phyloP scores from a whole-genome alignment of 1,140 invertebrate genomes.

The Ridgeia piscesae region DNA sequence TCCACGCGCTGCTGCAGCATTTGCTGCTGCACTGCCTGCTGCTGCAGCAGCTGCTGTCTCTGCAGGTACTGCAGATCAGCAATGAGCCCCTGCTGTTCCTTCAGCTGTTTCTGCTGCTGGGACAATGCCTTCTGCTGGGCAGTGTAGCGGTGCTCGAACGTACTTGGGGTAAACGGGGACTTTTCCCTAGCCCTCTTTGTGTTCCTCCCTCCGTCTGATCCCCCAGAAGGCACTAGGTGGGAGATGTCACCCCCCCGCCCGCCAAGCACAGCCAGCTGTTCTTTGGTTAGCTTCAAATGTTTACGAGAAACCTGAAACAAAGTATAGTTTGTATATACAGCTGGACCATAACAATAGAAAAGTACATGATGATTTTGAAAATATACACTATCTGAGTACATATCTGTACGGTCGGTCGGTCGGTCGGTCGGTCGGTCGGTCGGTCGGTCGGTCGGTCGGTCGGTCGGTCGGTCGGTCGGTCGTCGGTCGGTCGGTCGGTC shows the following conservation, averaged over 20 bases:
- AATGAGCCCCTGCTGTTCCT: constrained; percentile 53
- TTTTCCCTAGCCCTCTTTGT: constrained; percentile 31
- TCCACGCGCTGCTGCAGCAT: constrained; percentile 22
- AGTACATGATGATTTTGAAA: too few species aligned
- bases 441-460: too few species aligned
- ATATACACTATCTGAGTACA: too few species aligned
- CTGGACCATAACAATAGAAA: too few species aligned
- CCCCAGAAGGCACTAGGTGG: background rate
- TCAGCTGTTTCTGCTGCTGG: constrained; percentile 49
- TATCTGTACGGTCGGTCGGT: too few species aligned
- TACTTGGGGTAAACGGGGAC: constrained; percentile 43
- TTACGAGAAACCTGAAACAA: constrained; percentile 38
- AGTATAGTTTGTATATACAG: background rate
- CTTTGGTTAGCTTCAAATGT: constrained; percentile 45
- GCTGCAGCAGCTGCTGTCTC: constrained; percentile 38
- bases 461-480: too few species aligned
- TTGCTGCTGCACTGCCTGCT: constrained; percentile 39
- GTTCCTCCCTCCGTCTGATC: constrained; percentile 13
- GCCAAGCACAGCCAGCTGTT: constrained; percentile 39
- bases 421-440: too few species aligned
- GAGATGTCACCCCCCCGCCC: background rate
- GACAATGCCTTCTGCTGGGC: constrained; percentile 52
- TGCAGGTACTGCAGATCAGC: constrained; percentile 50
- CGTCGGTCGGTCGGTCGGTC: too few species aligned
- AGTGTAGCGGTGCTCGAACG: constrained; percentile 50